Conservation (phyloP, 2,888 invertebrate genomes). For the Amblyteles armatorius region DNA sequence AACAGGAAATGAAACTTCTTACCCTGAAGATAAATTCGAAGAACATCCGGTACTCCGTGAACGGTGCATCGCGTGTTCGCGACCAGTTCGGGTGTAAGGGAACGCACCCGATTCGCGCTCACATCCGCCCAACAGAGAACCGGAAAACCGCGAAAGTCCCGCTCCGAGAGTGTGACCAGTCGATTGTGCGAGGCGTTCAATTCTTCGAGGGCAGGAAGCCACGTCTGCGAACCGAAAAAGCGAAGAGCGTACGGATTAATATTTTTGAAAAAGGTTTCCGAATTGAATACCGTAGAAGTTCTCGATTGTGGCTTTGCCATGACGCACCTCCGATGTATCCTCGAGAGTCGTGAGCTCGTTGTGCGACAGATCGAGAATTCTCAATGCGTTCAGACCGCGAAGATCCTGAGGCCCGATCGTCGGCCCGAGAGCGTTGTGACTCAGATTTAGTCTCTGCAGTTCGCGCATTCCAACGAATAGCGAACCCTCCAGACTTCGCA, state of each 20-base stretch:
- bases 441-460: constrained; percentile 90
- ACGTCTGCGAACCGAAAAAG: constrained; percentile 87
- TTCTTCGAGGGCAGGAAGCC: constrained; percentile 91
- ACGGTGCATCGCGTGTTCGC: constrained; percentile 92
- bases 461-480: constrained; percentile 90
- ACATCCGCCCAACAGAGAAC: constrained; percentile 93
- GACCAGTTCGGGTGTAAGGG: constrained; percentile 91
- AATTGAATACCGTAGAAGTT: constrained; percentile 33
- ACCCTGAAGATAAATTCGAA: constrained; percentile 94
- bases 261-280: not conserved
- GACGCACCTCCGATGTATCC: constrained; percentile 92
- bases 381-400: constrained; percentile 91
- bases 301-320: no score
- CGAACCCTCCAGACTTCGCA: constrained; percentile 90
- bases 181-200: constrained; percentile 92
- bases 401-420: constrained; percentile 92
- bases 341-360: constrained; percentile 92
- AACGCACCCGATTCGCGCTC: constrained; percentile 91
- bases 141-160: constrained; percentile 93
- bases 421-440: constrained; percentile 90
- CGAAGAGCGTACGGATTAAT: constrained; percentile 22
- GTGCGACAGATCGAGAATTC: constrained; percentile 91
- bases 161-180: constrained; percentile 89
- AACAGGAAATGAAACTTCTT: constrained; percentile 69
- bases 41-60: constrained; percentile 91